These are phyloP conservation scores for Lampris megalopsis DNA, from an alignment of 2,113 vertebrate species.

Conservation along the genomic window DNA sequence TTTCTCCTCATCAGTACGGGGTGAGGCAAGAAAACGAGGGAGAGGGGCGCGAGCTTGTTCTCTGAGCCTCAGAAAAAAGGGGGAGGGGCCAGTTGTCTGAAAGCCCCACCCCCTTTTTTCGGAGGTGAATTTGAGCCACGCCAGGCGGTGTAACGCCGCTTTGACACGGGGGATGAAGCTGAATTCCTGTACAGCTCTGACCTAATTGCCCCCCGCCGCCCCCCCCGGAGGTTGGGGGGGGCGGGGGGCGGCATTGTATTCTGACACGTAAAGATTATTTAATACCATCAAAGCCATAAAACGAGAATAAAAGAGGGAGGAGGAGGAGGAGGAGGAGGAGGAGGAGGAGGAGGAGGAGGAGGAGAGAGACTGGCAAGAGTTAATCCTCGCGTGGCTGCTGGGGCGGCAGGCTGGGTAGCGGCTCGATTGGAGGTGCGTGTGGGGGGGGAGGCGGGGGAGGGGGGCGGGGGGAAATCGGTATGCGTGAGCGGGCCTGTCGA, in stretches of 20 bases:
- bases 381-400: constrained; percentile 53
- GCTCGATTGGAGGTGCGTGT: constrained; percentile 2
- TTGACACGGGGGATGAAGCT: constrained; percentile 73
- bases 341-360: constrained; percentile 62
- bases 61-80: too few species aligned
- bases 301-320: too few species aligned
- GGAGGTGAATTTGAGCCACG: constrained; percentile 66
- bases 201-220: constrained; percentile 78
- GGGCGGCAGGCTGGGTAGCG: constrained; percentile 14
- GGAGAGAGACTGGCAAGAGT: constrained; percentile 34
- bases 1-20: too few species aligned
- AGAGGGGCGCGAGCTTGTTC: too few species aligned
- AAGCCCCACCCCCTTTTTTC: constrained; percentile 51
- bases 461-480: constrained; percentile 60
- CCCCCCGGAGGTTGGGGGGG: too few species aligned
- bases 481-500: constrained; percentile 55
- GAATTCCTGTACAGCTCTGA: constrained; percentile 76
- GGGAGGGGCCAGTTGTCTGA: too few species aligned
- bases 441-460: background rate
- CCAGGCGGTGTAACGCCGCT: constrained; percentile 62
- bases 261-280: constrained; percentile 84
- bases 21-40: too few species aligned
- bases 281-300: constrained; percentile 84
- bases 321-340: too few species aligned
- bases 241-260: constrained; percentile 76